Conservation (phyloP, 2,797 vertebrate genomes). For the Allochrocebus solatus region DNA sequence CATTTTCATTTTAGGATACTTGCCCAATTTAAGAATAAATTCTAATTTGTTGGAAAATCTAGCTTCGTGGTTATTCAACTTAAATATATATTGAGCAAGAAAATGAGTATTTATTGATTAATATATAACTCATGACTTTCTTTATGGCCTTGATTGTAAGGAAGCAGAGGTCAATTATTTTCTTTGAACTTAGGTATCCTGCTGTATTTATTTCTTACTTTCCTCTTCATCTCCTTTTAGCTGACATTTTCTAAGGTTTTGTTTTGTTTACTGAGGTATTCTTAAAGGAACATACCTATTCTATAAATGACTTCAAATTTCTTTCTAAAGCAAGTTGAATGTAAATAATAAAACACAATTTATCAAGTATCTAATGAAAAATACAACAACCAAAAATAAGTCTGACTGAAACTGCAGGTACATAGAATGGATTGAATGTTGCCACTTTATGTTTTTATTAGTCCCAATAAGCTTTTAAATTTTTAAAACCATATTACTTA, state of each 20-base stretch:
- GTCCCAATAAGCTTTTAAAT: not conserved
- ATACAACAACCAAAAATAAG: not conserved
- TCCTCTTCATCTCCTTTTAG: not conserved
- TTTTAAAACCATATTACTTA: not conserved
- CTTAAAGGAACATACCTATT: not conserved
- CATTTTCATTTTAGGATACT: not conserved
- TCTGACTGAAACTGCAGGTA: not conserved
- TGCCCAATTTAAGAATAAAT: not conserved
- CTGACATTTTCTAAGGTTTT: not conserved
- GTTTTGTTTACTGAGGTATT: not conserved
- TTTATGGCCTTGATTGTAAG: not conserved
- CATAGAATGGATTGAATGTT: not conserved
- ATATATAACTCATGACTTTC: not conserved
- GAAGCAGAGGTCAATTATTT: not conserved
- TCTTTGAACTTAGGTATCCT: not conserved
- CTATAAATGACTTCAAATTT: not conserved
- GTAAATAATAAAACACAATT: slow-evolving; percentile 8
- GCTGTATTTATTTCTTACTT: not conserved
- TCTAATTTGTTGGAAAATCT: not conserved
- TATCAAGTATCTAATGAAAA: not conserved
- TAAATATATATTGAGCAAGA: slow-evolving; percentile 15
- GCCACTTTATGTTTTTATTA: slow-evolving; percentile 4
- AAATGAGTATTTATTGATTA: not conserved
- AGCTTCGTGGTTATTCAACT: not conserved
- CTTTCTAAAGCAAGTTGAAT: not conserved